Conservation (phyloP, 2,888 invertebrate genomes). For the Teinopalpus imperialis region DNA sequence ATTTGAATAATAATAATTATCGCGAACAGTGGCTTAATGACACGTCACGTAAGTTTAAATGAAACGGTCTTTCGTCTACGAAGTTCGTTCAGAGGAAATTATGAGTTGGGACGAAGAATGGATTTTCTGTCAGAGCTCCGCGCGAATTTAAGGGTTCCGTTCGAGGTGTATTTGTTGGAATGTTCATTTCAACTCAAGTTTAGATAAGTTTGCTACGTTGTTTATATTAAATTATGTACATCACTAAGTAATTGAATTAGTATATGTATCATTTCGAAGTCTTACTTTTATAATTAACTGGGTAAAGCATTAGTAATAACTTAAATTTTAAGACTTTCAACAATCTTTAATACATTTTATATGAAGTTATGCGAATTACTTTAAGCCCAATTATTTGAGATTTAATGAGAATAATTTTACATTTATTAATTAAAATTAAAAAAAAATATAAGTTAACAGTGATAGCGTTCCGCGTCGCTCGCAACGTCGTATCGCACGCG, state of each 20-base stretch:
- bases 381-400: too few relatives aligned
- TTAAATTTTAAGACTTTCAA: too few relatives aligned
- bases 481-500: slow-evolving; percentile 36
- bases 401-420: neutral
- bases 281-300: too few relatives aligned
- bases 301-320: too few relatives aligned
- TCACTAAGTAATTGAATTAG: too few relatives aligned
- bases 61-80: slow-evolving; percentile 64
- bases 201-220: slow-evolving; percentile 13
- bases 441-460: slow-evolving; percentile 5
- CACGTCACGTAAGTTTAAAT: slow-evolving; percentile 79
- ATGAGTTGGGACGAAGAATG: slow-evolving; percentile 57
- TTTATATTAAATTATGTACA: neutral
- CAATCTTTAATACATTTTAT: too few relatives aligned
- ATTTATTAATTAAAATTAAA: slow-evolving; percentile 14
- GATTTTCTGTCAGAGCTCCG: slow-evolving; percentile 50
- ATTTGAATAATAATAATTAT: slow-evolving; percentile 79
- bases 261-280: too few relatives aligned
- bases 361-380: too few relatives aligned
- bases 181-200: slow-evolving; percentile 15
- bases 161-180: slow-evolving; percentile 22
- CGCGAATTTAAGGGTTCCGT: slow-evolving; percentile 39
- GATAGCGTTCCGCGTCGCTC: slow-evolving; percentile 13
- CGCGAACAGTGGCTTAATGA: slow-evolving; percentile 65
- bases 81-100: slow-evolving; percentile 63